Evolutionary conservation across 30 jellyfish, hydroid and myxozoan genomes (phyloP).

Genomic region (Hydractinia echinata): DNA sequence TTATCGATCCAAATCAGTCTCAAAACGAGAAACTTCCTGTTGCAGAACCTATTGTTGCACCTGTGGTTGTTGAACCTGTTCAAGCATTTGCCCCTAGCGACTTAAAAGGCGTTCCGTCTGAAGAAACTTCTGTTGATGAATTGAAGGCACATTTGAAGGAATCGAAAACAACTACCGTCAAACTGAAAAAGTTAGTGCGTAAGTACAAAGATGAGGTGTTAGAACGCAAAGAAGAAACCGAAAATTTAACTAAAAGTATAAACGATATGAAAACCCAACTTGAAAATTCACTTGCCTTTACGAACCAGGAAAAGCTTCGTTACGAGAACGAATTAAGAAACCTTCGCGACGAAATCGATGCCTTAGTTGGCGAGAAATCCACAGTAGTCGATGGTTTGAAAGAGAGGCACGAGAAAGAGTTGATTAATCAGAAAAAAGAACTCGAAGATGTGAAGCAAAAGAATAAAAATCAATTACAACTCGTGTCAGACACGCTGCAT

Average conservation of each 20-base stretch:
- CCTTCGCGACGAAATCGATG: slow-evolving; percentile 47
- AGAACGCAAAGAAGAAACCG: slow-evolving; percentile 20
- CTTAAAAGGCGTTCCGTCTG: not conserved
- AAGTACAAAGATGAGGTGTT: slow-evolving; percentile 34
- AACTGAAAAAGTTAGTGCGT: slow-evolving; percentile 27
- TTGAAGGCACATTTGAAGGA: not conserved
- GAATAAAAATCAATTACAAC: not conserved
- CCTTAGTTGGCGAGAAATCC: slow-evolving; percentile 29
- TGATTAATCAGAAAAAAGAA: not conserved
- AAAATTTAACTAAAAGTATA: not conserved
- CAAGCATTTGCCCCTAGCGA: not conserved
- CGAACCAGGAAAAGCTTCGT: slow-evolving; percentile 4
- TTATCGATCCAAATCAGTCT: slow-evolving; percentile 6
- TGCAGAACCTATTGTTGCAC: not conserved
- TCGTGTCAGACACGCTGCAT: not conserved
- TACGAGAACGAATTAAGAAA: slow-evolving; percentile 10
- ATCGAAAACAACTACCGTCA: not conserved
- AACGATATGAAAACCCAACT: not conserved
- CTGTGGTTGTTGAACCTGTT: not conserved
- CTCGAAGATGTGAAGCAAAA: not conserved
- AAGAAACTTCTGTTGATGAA: not conserved
- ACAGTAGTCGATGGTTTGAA: slow-evolving; percentile 1
- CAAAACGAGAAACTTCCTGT: not conserved
- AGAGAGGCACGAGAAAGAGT: slow-evolving; percentile 14
- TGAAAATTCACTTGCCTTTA: not conserved